phyloP scores from a whole-genome alignment of 2,888 invertebrate species.

The Perdita meconis region DNA sequence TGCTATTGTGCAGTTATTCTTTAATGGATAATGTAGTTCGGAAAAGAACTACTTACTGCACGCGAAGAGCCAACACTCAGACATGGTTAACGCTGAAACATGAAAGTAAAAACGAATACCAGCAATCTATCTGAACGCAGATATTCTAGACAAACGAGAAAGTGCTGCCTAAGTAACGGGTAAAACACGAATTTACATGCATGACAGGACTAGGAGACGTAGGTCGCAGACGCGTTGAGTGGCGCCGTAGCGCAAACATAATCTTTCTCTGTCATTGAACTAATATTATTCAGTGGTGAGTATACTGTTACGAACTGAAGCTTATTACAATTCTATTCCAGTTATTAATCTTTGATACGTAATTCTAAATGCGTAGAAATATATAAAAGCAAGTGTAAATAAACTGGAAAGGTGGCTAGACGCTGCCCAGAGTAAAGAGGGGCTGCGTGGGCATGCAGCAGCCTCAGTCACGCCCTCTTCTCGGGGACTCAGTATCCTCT shows the following conservation, averaged over 20 bases:
- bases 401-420: slow-evolving; percentile 82
- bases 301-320: background rate
- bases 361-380: slow-evolving; percentile 40
- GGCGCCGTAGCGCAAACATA: slow-evolving; percentile 83
- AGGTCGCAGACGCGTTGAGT: slow-evolving; percentile 84
- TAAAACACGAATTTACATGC: slow-evolving; percentile 82
- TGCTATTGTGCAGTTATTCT: slow-evolving; percentile 78
- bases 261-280: slow-evolving; percentile 19
- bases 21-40: slow-evolving; percentile 80
- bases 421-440: slow-evolving; percentile 84
- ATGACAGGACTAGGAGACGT: slow-evolving; percentile 84
- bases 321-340: slow-evolving; percentile 1
- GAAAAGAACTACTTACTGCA: slow-evolving; percentile 64
- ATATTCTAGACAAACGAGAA: slow-evolving; percentile 32
- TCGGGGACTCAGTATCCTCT: slow-evolving; percentile 85
- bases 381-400: slow-evolving; percentile 60
- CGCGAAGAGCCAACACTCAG: slow-evolving; percentile 60
- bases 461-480: slow-evolving; percentile 85
- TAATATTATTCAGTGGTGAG: slow-evolving; percentile 50
- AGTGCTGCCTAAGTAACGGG: slow-evolving; percentile 67
- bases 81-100: slow-evolving; percentile 60
- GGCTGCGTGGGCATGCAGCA: slow-evolving; percentile 85
- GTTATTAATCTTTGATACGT: slow-evolving; percentile 22
- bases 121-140: slow-evolving; percentile 33
- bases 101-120: slow-evolving; percentile 55